Evolutionary conservation across 1,140 invertebrate species (phyloP).

Genomic region (Drosophila sechellia): DNA sequence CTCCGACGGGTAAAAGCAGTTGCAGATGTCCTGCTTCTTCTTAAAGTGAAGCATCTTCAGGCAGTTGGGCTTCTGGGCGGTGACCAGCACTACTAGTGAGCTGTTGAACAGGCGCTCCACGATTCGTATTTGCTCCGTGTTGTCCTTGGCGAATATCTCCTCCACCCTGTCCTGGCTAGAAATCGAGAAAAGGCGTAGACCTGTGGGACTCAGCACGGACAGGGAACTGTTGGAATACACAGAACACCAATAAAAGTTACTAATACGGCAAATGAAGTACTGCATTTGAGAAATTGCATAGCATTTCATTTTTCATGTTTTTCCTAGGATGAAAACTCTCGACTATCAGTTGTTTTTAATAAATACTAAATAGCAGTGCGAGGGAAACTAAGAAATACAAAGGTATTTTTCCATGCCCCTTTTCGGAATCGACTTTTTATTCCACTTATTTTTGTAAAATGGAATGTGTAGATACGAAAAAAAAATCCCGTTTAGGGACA

Average conservation of each 20-base stretch:
- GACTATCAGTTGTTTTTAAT: too few species aligned
- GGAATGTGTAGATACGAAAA: too few species aligned
- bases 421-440: too few species aligned
- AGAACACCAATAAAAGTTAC: background rate
- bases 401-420: too few species aligned
- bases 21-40: conserved; percentile 99
- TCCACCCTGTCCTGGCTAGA: conserved; percentile 75
- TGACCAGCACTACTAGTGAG: conserved; percentile 82
- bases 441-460: too few species aligned
- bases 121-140: conserved; percentile 78
- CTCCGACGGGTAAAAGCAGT: conserved; percentile 98
- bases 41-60: conserved; percentile 97
- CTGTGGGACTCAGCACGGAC: conserved; percentile 68
- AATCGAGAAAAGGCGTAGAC: conserved; percentile 75
- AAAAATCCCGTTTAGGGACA: too few species aligned
- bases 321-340: too few species aligned
- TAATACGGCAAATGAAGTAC: too few species aligned
- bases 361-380: too few species aligned
- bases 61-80: conserved; percentile 78
- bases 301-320: too few species aligned
- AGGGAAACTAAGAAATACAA: too few species aligned
- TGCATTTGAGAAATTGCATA: too few species aligned
- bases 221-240: conserved; percentile 56
- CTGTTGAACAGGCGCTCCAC: conserved; percentile 83
- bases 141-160: conserved; percentile 83